Base-by-base conservation (phyloP, 2,888 invertebrate species). In the Marronus borbonicus region DNA sequence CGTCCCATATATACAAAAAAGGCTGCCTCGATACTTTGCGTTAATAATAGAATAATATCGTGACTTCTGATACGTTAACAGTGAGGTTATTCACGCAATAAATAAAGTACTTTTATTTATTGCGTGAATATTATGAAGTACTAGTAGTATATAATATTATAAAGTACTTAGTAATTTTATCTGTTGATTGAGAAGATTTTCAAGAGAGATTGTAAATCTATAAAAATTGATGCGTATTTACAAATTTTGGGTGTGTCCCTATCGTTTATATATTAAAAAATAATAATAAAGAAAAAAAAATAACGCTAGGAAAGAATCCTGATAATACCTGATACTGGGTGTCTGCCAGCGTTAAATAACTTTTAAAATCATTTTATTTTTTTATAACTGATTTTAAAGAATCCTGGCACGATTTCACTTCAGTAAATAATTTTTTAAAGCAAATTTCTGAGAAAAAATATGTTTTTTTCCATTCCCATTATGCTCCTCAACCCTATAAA, bases 11-110 rank as follows among this genome's bases (percentile, higher is more conserved):
- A 44, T 2, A 44, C 3, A 44, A 44, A 44, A 44, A 44, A 44
- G 1, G 8, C 8, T 36, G 3, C 31, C 31, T 36, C 0, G 4
- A 44, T 44, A 8, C 10, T 12, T 44, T 2, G 8, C 44, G 55
- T 55, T n/a, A 36, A 55, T 55, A 24, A 65, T 36, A 12, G 36
- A 28, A 5, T 36, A 36, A 20, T 50, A 24, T 50, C 28, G 44
- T 74, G 72, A 60, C 60, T 58, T 28, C 20, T 74, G 72, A 55
- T 52, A 70, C 31, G 36, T 70, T 31, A 55, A 28, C 31, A 17
- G n/a, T 60, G 60, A 74, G 72, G 60, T 74, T 74, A 74, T 74
- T 74, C 72, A 62, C 24, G 60, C 60, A 74, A 74, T 60, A 24
- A 7, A 2, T n/a, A 52, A 70, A 55, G 24, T 44, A 20, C 44